Evolutionary conservation across 2,888 invertebrate species (phyloP), one percentile per base, ranked within the genome.

Genomic region (Watsonalla binaria): DNA sequence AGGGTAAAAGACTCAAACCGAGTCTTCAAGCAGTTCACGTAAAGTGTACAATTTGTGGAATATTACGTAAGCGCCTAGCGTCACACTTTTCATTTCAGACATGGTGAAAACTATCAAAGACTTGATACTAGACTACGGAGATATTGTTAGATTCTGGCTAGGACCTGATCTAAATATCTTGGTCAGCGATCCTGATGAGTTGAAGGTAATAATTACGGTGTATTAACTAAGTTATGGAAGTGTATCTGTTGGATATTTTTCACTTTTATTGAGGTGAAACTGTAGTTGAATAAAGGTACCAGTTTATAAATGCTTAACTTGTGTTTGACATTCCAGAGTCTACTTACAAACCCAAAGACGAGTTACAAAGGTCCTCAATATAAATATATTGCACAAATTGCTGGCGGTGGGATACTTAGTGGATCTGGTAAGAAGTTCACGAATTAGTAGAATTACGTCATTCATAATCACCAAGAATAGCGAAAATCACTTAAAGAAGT

Each of bases 281-380:
- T 47, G 42, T 37, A 2, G 39, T 35, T 34, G 54, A n/a, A 8
- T 39, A 24, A 24, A 24, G 24, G 24, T 24, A 24, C 24, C 24
- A 4, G 24, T 24, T 24, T 24, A 24, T 24, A 4, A 24, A 24
- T 24, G 24, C 24, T 24, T 24, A n/a, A n/a, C n/a, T n/a, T n/a
- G n/a, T 24, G 24, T 13, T 47, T 37, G 37, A 1, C 37, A 54
- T 78, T 74, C 39, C 72, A 88, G 88, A 45, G 68, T 37, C 67
- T 88, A 5, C 73, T 89, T 0, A 62, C 82, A 0, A 86, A 63
- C 51, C 53, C 71, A 2, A 86, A 84, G 56, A 79, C 76, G 0
- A 82, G 70, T 47, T 51, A 62, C 4, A 89, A 87, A 65, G 88
- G 89, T 6, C 86, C 86, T 2, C 80, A 80, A 49, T 89, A 88